Evolutionary conservation across 92 coral and sea anemone genomes (phyloP).

Genomic region (Muricea muricata): DNA sequence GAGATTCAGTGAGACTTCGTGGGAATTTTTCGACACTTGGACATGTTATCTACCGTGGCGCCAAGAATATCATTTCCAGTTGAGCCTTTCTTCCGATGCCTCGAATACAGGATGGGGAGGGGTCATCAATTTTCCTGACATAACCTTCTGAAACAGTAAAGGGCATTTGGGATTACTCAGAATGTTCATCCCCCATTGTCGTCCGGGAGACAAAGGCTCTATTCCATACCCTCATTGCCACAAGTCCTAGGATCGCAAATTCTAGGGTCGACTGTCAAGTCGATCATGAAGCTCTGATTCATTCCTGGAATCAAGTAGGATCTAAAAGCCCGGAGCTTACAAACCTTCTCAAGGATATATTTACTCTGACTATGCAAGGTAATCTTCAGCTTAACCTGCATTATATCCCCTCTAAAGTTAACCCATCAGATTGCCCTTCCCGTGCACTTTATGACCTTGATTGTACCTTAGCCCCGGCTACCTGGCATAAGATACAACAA

Average conservation of each 20-base stretch:
- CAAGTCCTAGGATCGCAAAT: too few relatives aligned
- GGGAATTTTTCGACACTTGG: conserved; percentile 53
- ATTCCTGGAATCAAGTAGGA: too few relatives aligned
- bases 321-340: too few relatives aligned
- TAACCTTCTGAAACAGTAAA: conserved; percentile 23
- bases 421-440: conserved; percentile 62
- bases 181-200: conserved; percentile 38
- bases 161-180: conserved; percentile 38
- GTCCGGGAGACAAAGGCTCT: too few relatives aligned
- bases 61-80: conserved; percentile 22
- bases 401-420: conserved; percentile 43
- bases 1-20: conserved; percentile 29
- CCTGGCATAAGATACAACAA: conserved; percentile 49
- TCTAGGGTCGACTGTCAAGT: conserved; percentile 35
- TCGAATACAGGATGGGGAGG: conserved; percentile 48
- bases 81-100: conserved; percentile 50
- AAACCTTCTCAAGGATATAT: too few relatives aligned
- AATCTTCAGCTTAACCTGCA: not conserved
- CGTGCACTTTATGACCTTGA: conserved; percentile 61
- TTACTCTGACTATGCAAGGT: too few relatives aligned
- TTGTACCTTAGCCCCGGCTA: conserved; percentile 38
- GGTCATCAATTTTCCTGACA: conserved; percentile 21
- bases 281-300: too few relatives aligned
- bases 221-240: too few relatives aligned
- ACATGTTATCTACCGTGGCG: conserved; percentile 42